Evolutionary conservation across 2,888 invertebrate species (phyloP).

Genomic region (Shargacucullia verbasci): DNA sequence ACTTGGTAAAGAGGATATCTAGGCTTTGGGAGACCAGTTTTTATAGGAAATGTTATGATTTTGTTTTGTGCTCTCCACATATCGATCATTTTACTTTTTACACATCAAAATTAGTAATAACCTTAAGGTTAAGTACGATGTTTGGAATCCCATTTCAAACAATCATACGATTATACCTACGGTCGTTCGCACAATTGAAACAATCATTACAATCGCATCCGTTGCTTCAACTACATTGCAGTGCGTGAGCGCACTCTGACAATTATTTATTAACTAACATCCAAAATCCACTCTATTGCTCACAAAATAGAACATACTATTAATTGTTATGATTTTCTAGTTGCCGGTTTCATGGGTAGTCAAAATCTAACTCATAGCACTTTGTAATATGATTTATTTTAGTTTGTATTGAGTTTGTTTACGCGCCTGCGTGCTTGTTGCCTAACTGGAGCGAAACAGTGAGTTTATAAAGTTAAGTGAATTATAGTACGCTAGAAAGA

Average conservation of each 20-base stretch:
- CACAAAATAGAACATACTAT: conserved; percentile 8
- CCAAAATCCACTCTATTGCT: conserved; percentile 20
- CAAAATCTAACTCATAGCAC: neutral
- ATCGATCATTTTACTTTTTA: too few relatives aligned
- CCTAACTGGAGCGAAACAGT: conserved; percentile 62
- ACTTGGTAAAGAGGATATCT: too few relatives aligned
- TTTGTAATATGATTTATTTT: conserved; percentile 6
- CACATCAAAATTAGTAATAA: neutral
- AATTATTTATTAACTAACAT: conserved; percentile 24
- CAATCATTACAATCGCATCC: conserved; percentile 40
- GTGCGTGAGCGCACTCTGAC: conserved; percentile 45
- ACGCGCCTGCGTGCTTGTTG: conserved; percentile 33
- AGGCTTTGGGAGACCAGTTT: too few relatives aligned
- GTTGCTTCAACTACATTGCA: conserved; percentile 27
- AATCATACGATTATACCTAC: conserved; percentile 14
- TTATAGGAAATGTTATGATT: too few relatives aligned
- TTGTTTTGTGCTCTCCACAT: too few relatives aligned
- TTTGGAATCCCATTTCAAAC: conserved; percentile 5
- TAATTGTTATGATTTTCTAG: neutral
- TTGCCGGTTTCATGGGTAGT: neutral
- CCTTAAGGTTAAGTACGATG: conserved; percentile 12
- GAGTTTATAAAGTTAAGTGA: conserved; percentile 42
- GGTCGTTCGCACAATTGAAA: conserved; percentile 52
- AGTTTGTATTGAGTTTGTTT: neutral
- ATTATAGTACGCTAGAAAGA: conserved; percentile 33